Evolutionary conservation across 2,113 vertebrate species (phyloP).

Genomic region (Scortum barcoo): DNA sequence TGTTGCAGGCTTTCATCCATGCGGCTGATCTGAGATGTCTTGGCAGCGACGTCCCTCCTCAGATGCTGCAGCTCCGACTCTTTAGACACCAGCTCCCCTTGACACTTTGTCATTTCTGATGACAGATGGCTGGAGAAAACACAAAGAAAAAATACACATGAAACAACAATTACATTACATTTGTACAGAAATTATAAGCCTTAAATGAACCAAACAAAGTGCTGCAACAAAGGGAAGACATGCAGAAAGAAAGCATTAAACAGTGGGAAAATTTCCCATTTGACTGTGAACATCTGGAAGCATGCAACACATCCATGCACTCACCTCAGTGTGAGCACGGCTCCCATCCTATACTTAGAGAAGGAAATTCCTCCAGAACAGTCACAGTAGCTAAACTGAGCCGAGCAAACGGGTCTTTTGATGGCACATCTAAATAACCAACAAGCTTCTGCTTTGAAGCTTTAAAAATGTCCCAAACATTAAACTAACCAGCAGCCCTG

Average conservation of each 20-base stretch:
- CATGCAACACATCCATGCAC: background rate
- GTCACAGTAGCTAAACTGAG: background rate
- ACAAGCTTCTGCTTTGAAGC: background rate
- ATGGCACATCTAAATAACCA: constrained; percentile 2
- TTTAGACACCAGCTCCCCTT: constrained; percentile 85
- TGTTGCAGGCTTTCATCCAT: constrained; percentile 87
- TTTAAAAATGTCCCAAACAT: background rate
- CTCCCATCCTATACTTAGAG: constrained; percentile 53
- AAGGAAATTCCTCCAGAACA: constrained; percentile 1
- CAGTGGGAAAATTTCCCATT: background rate
- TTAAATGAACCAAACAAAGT: background rate
- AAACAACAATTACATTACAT: background rate
- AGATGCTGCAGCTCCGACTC: constrained; percentile 86
- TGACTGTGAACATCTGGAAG: background rate
- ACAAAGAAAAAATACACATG: background rate
- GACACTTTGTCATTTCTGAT: constrained; percentile 86
- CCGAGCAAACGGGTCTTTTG: background rate
- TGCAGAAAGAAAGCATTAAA: background rate
- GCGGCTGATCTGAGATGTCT: constrained; percentile 84
- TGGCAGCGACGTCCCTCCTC: constrained; percentile 83
- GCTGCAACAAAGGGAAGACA: background rate
- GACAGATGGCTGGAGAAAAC: constrained; percentile 83
- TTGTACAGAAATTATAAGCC: background rate
- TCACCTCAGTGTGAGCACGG: constrained; percentile 64
- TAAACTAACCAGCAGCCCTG: background rate